Conservation (phyloP, 2,888 invertebrate genomes). For the Parthenolecanium corni region DNA sequence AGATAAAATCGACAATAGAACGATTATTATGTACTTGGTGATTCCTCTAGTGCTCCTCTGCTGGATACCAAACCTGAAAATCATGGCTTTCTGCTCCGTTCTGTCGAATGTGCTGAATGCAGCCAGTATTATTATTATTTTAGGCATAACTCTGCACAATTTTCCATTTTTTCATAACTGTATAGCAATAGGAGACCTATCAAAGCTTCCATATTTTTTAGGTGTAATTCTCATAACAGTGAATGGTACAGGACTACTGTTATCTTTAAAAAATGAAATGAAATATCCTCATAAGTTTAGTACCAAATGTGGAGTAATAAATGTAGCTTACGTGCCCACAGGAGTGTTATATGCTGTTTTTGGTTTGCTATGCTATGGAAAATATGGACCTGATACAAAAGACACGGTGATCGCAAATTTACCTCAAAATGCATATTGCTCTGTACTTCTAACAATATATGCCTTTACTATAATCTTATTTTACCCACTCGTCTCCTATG, state of each 20-base stretch:
- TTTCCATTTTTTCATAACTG: slow-evolving; percentile 52
- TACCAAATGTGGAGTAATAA: slow-evolving; percentile 68
- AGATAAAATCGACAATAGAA: slow-evolving; percentile 29
- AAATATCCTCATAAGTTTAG: slow-evolving; percentile 69
- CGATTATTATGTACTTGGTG: slow-evolving; percentile 35
- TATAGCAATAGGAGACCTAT: slow-evolving; percentile 50
- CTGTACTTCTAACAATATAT: slow-evolving; percentile 5
- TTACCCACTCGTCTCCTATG: slow-evolving; percentile 88
- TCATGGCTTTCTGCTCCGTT: slow-evolving; percentile 78
- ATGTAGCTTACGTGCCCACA: slow-evolving; percentile 66
- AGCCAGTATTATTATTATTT: slow-evolving; percentile 68
- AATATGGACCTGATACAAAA: slow-evolving; percentile 57
- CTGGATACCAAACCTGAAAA: slow-evolving; percentile 70
- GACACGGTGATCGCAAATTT: slow-evolving; percentile 83
- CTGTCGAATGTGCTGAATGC: slow-evolving; percentile 76
- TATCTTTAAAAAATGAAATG: slow-evolving; percentile 92
- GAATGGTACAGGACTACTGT: slow-evolving; percentile 83
- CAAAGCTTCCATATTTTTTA: slow-evolving; percentile 78
- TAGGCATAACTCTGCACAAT: slow-evolving; percentile 70
- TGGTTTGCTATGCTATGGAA: slow-evolving; percentile 83
- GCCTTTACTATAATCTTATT: slow-evolving; percentile 75
- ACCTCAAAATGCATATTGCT: slow-evolving; percentile 38
- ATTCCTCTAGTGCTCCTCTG: slow-evolving; percentile 57
- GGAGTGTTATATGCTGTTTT: slow-evolving; percentile 72
- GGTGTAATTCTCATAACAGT: slow-evolving; percentile 91